Conservation (phyloP, 2,797 vertebrate genomes). For the Mionectes olivaceus region DNA sequence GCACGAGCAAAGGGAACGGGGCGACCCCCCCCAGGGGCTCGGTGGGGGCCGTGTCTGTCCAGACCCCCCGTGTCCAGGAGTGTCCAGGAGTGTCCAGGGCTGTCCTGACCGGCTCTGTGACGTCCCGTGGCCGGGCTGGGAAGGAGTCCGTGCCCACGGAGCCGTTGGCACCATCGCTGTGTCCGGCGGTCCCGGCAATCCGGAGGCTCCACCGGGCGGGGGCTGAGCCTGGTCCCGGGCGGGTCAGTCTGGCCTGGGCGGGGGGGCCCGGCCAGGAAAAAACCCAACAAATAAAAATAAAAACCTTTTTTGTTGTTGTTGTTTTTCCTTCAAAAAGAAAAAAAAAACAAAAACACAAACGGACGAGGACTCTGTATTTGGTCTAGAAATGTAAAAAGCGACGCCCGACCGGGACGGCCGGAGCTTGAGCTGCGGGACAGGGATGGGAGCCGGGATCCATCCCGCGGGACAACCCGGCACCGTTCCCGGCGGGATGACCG, state of each 20-base stretch:
- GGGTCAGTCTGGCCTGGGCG: not conserved
- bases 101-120: not conserved
- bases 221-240: not conserved
- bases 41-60: not conserved
- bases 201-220: not conserved
- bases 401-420: not conserved
- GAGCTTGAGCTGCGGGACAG: not conserved
- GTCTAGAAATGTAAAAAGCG: slow-evolving; percentile 74
- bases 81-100: not conserved
- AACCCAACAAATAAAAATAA: slow-evolving; percentile 11
- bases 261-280: not conserved
- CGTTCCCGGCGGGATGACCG: not conserved
- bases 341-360: not conserved
- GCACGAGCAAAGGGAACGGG: rapidly evolving
- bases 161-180: not conserved
- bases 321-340: not conserved
- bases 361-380: slow-evolving; percentile 62
- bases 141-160: not conserved
- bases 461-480: not conserved
- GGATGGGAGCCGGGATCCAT: not conserved
- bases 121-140: not conserved
- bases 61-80: not conserved
- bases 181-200: not conserved
- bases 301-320: not conserved
- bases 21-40: not conserved